Conservation (phyloP, 2,888 invertebrate genomes). For the Cheilosia vulpina region DNA sequence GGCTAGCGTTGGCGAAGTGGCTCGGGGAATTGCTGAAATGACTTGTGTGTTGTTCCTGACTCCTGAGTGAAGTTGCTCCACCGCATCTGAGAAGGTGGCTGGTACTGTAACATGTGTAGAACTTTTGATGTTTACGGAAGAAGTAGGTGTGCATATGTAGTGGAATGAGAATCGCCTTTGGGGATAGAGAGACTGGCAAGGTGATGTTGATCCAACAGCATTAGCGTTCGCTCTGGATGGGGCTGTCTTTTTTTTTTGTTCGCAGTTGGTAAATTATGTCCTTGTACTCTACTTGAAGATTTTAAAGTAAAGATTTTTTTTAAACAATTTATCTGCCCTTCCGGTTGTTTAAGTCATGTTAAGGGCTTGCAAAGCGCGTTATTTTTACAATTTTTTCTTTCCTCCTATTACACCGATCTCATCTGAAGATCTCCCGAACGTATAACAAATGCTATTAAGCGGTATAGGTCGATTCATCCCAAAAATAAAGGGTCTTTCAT, state of each 20-base stretch:
- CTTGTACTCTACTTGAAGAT: neutral
- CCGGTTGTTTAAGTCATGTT: too few relatives aligned
- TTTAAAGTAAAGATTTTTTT: neutral
- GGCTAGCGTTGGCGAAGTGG: conserved; percentile 71
- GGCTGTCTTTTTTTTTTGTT: neutral
- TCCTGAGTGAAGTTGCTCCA: conserved; percentile 43
- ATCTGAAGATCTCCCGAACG: too few relatives aligned
- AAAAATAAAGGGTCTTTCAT: too few relatives aligned
- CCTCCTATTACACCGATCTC: too few relatives aligned
- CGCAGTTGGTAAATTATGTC: neutral
- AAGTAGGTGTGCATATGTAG: conserved; percentile 11
- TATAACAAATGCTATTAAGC: too few relatives aligned
- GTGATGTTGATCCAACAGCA: conserved; percentile 51
- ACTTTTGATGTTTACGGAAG: conserved; percentile 44
- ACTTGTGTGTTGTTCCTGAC: conserved; percentile 78
- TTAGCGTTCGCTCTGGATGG: neutral
- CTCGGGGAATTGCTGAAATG: conserved; percentile 81
- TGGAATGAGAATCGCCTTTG: conserved; percentile 27
- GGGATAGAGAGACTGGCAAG: conserved; percentile 45
- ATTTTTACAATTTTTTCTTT: too few relatives aligned
- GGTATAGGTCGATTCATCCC: too few relatives aligned
- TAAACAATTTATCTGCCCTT: neutral
- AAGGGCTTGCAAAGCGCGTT: too few relatives aligned
- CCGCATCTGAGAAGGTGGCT: conserved; percentile 44
- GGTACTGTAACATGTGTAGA: conserved; percentile 41